A percentile compares a stretch with the other conserved stretches of the same genome.
Evolutionary conservation across 2,797 vertebrate species (phyloP).

Genomic region (Delichon dasypus): DNA sequence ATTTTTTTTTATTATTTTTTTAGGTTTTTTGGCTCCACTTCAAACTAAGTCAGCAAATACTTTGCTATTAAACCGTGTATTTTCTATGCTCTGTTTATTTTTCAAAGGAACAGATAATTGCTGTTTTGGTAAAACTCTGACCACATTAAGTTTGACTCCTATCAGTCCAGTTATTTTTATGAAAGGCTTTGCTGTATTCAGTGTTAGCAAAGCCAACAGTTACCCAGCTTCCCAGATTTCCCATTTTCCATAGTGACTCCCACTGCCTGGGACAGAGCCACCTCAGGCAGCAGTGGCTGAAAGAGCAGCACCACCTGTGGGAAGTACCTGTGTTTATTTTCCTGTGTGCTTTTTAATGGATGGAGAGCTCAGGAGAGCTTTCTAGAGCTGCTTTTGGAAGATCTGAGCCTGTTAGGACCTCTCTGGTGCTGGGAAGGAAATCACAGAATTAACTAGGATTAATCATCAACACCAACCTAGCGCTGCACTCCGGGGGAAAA

Average conservation of each 20-base stretch:
- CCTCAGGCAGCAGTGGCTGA: not conserved
- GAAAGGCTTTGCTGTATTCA: not conserved
- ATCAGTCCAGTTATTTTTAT: slow-evolving; percentile 5
- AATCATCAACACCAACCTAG: not conserved
- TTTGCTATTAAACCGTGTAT: slow-evolving; percentile 62
- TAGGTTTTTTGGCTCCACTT: slow-evolving; percentile 79
- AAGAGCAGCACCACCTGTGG: not conserved
- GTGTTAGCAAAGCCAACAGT: not conserved
- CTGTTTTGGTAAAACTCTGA: slow-evolving; percentile 63
- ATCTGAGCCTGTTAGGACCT: not conserved
- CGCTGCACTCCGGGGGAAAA: accelerated
- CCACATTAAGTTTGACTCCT: slow-evolving; percentile 25
- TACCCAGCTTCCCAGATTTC: not conserved
- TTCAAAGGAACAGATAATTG: slow-evolving; percentile 60
- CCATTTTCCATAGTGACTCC: not conserved
- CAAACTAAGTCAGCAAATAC: slow-evolving; percentile 86
- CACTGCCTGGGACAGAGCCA: not conserved
- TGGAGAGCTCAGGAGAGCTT: not conserved
- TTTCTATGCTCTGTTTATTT: slow-evolving; percentile 71
- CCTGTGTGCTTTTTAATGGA: not conserved
- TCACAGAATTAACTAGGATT: not conserved
- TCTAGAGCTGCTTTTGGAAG: not conserved
- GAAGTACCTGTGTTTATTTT: not conserved
- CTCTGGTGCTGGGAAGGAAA: not conserved
- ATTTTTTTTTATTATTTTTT: slow-evolving; percentile 76